Evolutionary conservation across 2,797 vertebrate species (phyloP), one percentile per base, ranked within the genome.

Genomic region (Neosalanx taihuensis): DNA sequence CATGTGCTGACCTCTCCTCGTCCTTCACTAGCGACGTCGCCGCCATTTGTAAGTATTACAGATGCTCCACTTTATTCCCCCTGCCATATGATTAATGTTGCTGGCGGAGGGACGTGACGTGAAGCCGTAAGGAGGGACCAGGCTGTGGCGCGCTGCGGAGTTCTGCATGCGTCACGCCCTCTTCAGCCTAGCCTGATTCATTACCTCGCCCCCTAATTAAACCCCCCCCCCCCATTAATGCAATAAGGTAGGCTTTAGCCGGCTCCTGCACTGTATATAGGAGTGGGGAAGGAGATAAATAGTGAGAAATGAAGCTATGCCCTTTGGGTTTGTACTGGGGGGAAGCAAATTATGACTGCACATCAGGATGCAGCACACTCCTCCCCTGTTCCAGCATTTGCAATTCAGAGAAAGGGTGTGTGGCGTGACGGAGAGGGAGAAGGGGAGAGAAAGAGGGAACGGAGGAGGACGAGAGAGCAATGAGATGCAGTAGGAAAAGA

Each of bases 51-150:
- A 90, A 89, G 87, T 89, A 89, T 90, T 91, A 91, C 89, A 85
- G 90, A 92, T 90, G 91, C 88, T 90, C 83, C 68, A 84, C 89
- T 91, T 91, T 91, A 90, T 90, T 91, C 87, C 81, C 74, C 77
- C 86, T 83, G 89, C 81, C 87, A 85, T 86, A 87, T 92, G 91
- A 93, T 93, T 91, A 91, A 93, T 93, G 91, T 17, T 89, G 84
- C 81, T 83, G 83, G 80, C 26, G 51, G 51, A 56, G 51, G 80
- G 84, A 90, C 87, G 89, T 90, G 90, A 92, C 80, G 83, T 81
- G 89, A 85, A 85, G 87, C 81, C 46, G 72, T 87, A 89, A 91
- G 86, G 87, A 89, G 85, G 81, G 76, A 71, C 74, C 3, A 59
- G 66, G 72, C 67, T 73, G 76, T 65, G 37, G 69, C 62, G 72